A percentile compares a stretch with the other conserved stretches of the same genome.
phyloP scores from a whole-genome alignment of 2,797 vertebrate species.

The Sebastes vulpes region DNA sequence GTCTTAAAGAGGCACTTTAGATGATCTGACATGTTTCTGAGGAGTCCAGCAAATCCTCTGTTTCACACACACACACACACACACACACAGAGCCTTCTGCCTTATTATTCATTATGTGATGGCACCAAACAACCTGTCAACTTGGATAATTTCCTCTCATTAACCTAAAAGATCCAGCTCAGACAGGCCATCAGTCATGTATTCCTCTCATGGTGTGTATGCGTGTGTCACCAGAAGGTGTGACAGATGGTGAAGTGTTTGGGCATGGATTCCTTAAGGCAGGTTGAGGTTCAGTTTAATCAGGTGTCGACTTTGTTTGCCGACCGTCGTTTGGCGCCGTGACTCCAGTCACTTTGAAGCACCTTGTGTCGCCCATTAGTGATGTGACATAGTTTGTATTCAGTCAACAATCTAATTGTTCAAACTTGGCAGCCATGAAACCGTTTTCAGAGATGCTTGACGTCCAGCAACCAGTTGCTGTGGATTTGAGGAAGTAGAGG shows the following conservation, averaged over 20 bases:
- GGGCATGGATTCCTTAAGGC: slow-evolving; percentile 13
- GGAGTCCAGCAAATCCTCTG: neutral
- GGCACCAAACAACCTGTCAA: slow-evolving; percentile 26
- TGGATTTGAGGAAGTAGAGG: neutral
- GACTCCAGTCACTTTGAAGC: slow-evolving; percentile 5
- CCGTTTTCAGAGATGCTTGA: neutral
- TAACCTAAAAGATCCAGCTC: slow-evolving; percentile 46
- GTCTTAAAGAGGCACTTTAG: slow-evolving; percentile 12
- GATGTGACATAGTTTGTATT: neutral
- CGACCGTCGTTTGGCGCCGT: neutral
- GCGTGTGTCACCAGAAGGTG: slow-evolving; percentile 34
- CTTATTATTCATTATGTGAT: slow-evolving; percentile 7
- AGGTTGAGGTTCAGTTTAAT: slow-evolving; percentile 36
- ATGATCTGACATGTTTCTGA: neutral
- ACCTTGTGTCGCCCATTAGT: neutral
- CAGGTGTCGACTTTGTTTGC: slow-evolving; percentile 8
- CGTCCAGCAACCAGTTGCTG: neutral
- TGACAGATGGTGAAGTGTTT: slow-evolving; percentile 41
- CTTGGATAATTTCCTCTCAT: slow-evolving; percentile 47
- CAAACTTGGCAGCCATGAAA: neutral
- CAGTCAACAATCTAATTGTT: neutral
- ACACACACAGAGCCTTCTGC: neutral
- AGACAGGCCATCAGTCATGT: slow-evolving; percentile 56
- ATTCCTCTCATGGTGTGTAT: neutral
- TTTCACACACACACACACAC: neutral